Evolutionary conservation across 2,797 vertebrate species (phyloP).

Genomic region (Syngnathus acus): DNA sequence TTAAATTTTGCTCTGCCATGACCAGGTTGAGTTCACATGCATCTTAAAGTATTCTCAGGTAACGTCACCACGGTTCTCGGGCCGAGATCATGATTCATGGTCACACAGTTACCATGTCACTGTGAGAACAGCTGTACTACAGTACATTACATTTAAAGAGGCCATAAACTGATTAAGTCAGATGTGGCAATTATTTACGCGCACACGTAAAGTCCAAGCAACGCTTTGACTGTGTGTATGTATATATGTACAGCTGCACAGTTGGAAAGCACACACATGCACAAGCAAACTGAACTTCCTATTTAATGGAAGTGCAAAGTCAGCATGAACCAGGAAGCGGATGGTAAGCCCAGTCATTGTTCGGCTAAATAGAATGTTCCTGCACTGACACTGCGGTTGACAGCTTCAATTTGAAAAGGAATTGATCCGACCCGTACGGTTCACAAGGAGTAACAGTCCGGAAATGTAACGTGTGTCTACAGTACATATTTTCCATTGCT

Average conservation of each 20-base stretch:
- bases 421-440: background rate
- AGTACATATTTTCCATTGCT: too few species aligned
- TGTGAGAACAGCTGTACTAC: background rate
- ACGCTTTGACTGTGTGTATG: too few species aligned
- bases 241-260: background rate
- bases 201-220: background rate
- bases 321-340: conserved; percentile 32
- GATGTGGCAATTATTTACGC: background rate
- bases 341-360: conserved; percentile 13
- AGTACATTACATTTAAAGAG: background rate
- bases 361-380: background rate
- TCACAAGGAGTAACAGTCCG: background rate
- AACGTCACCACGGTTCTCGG: background rate
- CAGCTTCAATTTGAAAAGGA: background rate
- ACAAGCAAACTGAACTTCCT: conserved; percentile 19
- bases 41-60: background rate
- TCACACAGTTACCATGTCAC: background rate
- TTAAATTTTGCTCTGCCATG: background rate
- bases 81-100: background rate
- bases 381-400: background rate
- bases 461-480: background rate
- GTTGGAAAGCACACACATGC: background rate
- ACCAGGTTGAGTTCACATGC: background rate
- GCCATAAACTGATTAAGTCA: background rate
- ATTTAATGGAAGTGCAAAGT: conserved; percentile 21